phyloP scores from a whole-genome alignment of 2,888 invertebrate genomes.

The Tineola bisselliella region DNA sequence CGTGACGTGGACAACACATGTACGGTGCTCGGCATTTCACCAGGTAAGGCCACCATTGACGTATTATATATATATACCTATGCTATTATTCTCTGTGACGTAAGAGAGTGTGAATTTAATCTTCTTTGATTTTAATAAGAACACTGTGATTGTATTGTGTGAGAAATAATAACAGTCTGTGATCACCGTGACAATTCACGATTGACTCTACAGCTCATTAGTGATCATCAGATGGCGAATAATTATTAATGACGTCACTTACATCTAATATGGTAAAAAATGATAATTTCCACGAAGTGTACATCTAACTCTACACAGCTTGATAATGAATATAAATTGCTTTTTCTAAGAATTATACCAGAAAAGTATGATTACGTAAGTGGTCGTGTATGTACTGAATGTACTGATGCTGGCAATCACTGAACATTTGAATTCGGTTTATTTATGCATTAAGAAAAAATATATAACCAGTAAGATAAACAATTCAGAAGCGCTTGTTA shows the following conservation, averaged over 20 bases:
- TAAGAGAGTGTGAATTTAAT: not conserved
- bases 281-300: constrained; percentile 35
- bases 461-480: not conserved
- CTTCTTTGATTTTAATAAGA: not conserved
- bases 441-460: not conserved
- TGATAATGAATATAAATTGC: constrained; percentile 42
- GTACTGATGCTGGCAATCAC: not conserved
- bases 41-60: constrained; percentile 71
- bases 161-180: constrained; percentile 7
- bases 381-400: constrained; percentile 18
- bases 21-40: constrained; percentile 85
- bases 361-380: constrained; percentile 50
- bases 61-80: not conserved
- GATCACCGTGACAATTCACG: not conserved
- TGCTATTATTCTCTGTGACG: not conserved
- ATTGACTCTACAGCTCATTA: not conserved
- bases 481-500: not conserved
- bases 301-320: constrained; percentile 27
- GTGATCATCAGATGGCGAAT: not conserved
- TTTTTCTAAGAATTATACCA: constrained; percentile 40
- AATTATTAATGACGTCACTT: constrained; percentile 43
- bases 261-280: constrained; percentile 35
- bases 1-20: constrained; percentile 88
- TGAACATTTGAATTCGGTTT: not conserved
- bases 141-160: not conserved